phyloP scores from a whole-genome alignment of 2,888 invertebrate species.

The Parasteatoda lunata region DNA sequence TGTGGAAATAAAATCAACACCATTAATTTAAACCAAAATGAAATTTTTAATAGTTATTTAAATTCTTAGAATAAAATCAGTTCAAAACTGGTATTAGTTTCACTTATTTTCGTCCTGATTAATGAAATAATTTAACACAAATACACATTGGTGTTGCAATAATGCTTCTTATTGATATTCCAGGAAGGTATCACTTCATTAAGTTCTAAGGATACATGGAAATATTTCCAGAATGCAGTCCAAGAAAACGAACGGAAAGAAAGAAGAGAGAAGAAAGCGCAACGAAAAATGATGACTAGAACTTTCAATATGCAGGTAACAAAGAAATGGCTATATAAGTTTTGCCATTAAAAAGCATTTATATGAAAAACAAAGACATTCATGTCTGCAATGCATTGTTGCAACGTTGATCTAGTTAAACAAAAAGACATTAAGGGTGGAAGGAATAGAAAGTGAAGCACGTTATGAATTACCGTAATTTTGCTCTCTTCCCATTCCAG shows the following conservation, averaged over 20 bases:
- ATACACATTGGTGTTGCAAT: too few relatives aligned
- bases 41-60: too few relatives aligned
- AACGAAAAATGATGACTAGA: slow-evolving; percentile 12
- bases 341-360: background rate
- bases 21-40: too few relatives aligned
- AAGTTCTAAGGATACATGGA: slow-evolving; percentile 13
- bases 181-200: too few relatives aligned
- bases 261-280: background rate
- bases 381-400: background rate
- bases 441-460: background rate
- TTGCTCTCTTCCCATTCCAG: too few relatives aligned
- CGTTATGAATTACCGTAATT: too few relatives aligned
- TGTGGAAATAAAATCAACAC: too few relatives aligned
- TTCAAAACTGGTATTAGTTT: too few relatives aligned
- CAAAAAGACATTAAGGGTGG: background rate
- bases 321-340: background rate
- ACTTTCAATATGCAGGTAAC: background rate
- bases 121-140: too few relatives aligned
- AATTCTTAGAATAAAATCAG: too few relatives aligned
- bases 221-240: background rate
- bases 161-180: too few relatives aligned
- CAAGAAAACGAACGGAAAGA: slow-evolving; percentile 11
- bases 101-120: too few relatives aligned
- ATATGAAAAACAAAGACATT: background rate
- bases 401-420: background rate